These are phyloP conservation scores for Misgurnus mizolepis DNA, from an alignment of 2,113 vertebrate species.

Conservation along the genomic window DNA sequence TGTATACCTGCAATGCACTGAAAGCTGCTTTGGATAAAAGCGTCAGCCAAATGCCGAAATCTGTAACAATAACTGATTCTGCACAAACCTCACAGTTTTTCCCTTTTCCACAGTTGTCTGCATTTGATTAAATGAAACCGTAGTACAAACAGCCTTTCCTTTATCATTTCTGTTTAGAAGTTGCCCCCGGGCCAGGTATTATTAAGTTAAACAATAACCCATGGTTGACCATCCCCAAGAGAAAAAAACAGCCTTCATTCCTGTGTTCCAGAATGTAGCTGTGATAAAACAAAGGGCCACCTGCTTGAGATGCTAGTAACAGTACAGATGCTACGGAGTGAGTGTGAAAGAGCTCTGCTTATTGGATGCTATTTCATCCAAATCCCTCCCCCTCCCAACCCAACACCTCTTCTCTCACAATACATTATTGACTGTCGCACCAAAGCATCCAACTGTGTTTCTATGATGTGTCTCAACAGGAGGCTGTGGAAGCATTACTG, in stretches of 20 bases:
- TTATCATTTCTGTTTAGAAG: conserved; percentile 10
- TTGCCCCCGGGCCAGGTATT: neutral
- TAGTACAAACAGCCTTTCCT: conserved; percentile 10
- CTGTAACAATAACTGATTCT: neutral
- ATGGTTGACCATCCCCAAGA: neutral
- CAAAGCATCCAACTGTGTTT: conserved; percentile 4
- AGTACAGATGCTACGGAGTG: conserved; percentile 46
- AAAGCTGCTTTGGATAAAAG: no score
- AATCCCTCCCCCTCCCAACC: conserved; percentile 3
- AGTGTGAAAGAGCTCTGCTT: conserved; percentile 37
- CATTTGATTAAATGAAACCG: conserved; percentile 24
- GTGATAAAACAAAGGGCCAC: conserved; percentile 44
- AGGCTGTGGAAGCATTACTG: neutral
- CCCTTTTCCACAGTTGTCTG: neutral
- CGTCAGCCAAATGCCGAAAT: no score
- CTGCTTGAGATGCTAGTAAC: conserved; percentile 43
- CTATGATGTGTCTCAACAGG: conserved; percentile 28
- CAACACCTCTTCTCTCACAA: conserved; percentile 13
- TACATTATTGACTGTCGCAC: conserved; percentile 7
- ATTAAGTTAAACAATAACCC: neutral
- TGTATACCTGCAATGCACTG: no score
- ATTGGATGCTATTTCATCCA: conserved; percentile 25
- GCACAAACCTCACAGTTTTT: neutral
- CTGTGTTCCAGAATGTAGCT: conserved; percentile 15
- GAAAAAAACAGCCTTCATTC: conserved; percentile 19